Evolutionary conservation across 2,888 invertebrate genomes (phyloP).

Genomic region (Habrosyne pyritoides): DNA sequence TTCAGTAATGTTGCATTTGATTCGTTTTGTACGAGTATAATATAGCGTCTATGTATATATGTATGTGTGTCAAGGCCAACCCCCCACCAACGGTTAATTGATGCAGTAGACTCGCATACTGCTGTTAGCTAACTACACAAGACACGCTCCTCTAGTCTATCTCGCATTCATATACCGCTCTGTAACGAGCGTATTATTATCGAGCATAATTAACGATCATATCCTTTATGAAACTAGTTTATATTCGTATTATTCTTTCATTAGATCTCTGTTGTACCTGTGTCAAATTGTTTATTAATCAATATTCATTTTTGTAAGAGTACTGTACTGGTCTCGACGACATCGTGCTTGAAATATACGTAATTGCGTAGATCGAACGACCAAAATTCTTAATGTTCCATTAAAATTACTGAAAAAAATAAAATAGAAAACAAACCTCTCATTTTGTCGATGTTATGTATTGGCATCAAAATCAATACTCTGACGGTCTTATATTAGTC

Average conservation of each 20-base stretch:
- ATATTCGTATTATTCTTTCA: conserved; percentile 82
- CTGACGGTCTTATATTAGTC: conserved; percentile 79
- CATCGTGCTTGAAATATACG: conserved; percentile 65
- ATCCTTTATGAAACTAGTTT: conserved; percentile 80
- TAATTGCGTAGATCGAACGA: conserved; percentile 69
- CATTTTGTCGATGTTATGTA: conserved; percentile 61
- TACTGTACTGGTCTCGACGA: conserved; percentile 66
- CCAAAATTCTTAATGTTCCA: conserved; percentile 69
- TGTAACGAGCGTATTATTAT: conserved; percentile 66
- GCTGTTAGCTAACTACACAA: conserved; percentile 70
- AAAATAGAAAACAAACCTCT: conserved; percentile 57
- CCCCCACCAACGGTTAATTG: conserved; percentile 79
- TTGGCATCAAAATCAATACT: conserved; percentile 75
- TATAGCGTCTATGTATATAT: conserved; percentile 51
- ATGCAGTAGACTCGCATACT: conserved; percentile 78
- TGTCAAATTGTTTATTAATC: conserved; percentile 77
- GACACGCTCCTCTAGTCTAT: conserved; percentile 81
- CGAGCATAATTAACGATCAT: conserved; percentile 81
- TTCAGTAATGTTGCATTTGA: conserved; percentile 61
- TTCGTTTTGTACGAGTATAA: conserved; percentile 47
- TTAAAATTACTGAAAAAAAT: conserved; percentile 22
- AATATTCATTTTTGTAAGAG: conserved; percentile 74
- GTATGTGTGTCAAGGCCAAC: conserved; percentile 60
- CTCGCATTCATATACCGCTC: conserved; percentile 76
- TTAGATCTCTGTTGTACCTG: conserved; percentile 84